Conservation (phyloP, 2,113 vertebrate species). For the Atrichornis clamosus region DNA sequence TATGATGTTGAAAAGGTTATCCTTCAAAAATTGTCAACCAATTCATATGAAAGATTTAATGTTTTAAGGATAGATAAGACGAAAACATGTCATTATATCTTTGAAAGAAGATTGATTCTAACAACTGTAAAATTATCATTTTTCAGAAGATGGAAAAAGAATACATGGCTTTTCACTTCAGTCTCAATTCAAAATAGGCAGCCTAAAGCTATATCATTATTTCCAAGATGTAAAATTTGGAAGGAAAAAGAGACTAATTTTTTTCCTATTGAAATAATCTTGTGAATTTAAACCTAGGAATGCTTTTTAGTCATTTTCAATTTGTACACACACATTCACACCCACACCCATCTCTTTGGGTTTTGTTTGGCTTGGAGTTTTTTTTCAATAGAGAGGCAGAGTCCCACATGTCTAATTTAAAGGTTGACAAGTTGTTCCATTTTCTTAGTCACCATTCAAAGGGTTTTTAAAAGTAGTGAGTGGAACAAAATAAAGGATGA, state of each 20-base stretch:
- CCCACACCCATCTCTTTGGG: too few species aligned
- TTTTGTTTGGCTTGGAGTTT: background rate
- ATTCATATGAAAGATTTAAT: conserved; percentile 75
- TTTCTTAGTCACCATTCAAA: background rate
- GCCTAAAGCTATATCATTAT: conserved; percentile 24
- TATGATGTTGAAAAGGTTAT: conserved; percentile 78
- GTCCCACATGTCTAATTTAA: background rate
- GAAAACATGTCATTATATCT: conserved; percentile 68
- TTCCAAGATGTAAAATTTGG: background rate
- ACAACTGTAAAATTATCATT: conserved; percentile 56
- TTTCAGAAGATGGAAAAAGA: conserved; percentile 16
- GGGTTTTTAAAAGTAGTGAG: background rate
- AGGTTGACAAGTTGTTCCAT: background rate
- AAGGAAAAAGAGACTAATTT: background rate
- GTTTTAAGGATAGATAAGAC: conserved; percentile 63
- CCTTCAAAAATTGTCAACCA: conserved; percentile 71
- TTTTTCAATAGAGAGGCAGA: background rate
- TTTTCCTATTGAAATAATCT: background rate
- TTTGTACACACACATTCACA: background rate
- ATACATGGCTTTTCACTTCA: background rate
- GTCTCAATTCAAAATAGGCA: background rate
- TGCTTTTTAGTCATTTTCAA: background rate
- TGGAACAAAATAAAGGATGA: background rate
- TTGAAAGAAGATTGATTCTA: conserved; percentile 61
- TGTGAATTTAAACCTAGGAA: background rate